Base-by-base conservation (phyloP, 1,140 invertebrate genomes). In the Heterodera carotae region DNA sequence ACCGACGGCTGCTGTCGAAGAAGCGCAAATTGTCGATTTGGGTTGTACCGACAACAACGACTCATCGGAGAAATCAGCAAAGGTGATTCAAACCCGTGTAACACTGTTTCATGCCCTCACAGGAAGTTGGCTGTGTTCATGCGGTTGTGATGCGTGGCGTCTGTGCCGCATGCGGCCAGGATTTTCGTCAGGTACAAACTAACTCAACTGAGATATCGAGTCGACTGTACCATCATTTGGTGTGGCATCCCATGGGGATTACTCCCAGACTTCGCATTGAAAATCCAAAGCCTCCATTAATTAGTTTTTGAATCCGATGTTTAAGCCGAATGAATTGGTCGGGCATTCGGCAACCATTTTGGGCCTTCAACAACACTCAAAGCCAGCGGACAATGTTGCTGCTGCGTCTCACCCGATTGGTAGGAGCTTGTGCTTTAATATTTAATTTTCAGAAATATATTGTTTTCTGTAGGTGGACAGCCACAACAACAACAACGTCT, bases 131-230 rank as follows among this genome's bases (percentile, higher is more conserved):
- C 22, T 66, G 62, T 66, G 62, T 29, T 22, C 62, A 66, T 66
- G 8, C 62, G 62, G 62, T 66, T 29, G 29, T 66, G 62, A 66
- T 66, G 29, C 27, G 33, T 12, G 62, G 62, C 1, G 62, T 66
- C 0, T 66, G 62, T 66, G 62, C 62, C 62, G 33, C 15, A 66
- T 66, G 62, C 22, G 62, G 62, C 4, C 29, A 31, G 62, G 33
- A 66, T 29, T 29, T 34, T 29, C 62, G 62, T 66, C 62, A 66
- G 62, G 62, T 66, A 62, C 22, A n/a, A n/a, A n/a, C n/a, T n/a
- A n/a, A n/a, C n/a, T n/a, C n/a, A n/a, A n/a, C n/a, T n/a, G n/a
- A n/a, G n/a, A n/a, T n/a, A n/a, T n/a, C n/a, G n/a, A n/a, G n/a
- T n/a, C n/a, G n/a, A n/a, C n/a, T n/a, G n/a, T n/a, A n/a, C n/a